Percentiles rank a stretch among this genome's conserved stretches.
These are phyloP conservation scores for Etheostoma spectabile DNA, from an alignment of 2,113 vertebrate species.

Conservation along the genomic window DNA sequence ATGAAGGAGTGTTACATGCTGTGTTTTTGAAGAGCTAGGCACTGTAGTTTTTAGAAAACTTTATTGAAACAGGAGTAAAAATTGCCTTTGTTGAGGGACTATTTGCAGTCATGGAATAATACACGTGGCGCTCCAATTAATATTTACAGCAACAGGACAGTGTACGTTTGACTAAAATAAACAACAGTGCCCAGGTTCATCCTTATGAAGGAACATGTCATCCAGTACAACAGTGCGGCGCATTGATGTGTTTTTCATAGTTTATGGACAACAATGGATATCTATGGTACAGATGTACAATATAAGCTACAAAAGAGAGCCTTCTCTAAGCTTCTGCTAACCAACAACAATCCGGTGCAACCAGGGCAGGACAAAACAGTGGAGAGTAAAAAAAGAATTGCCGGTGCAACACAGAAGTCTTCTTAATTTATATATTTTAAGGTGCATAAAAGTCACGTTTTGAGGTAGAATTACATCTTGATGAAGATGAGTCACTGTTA, in stretches of 20 bases:
- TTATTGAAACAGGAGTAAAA: no score
- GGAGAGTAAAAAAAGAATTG: no score
- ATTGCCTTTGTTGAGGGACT: not conserved
- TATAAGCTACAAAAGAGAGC: not conserved
- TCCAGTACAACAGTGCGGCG: not conserved
- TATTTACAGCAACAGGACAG: not conserved
- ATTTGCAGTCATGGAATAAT: not conserved
- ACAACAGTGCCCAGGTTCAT: not conserved
- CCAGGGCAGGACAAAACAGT: no score
- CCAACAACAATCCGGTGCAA: no score
- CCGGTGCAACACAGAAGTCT: no score
- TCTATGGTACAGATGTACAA: not conserved
- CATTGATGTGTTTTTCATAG: not conserved
- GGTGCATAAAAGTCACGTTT: no score
- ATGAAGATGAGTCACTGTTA: no score
- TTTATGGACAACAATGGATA: not conserved
- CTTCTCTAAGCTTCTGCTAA: no score
- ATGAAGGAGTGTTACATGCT: conserved; percentile 7
- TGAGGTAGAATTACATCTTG: no score
- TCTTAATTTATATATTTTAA: no score
- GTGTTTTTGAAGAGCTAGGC: no score
- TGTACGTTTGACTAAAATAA: not conserved
- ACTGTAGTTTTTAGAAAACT: no score
- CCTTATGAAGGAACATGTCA: not conserved
- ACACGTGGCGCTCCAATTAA: not conserved